Percentiles rank a stretch among this genome's conserved stretches.
These are phyloP conservation scores for Holothuria glaberrima DNA, from an alignment of 35 echinoderm and acorn worm species.

Conservation along the genomic window DNA sequence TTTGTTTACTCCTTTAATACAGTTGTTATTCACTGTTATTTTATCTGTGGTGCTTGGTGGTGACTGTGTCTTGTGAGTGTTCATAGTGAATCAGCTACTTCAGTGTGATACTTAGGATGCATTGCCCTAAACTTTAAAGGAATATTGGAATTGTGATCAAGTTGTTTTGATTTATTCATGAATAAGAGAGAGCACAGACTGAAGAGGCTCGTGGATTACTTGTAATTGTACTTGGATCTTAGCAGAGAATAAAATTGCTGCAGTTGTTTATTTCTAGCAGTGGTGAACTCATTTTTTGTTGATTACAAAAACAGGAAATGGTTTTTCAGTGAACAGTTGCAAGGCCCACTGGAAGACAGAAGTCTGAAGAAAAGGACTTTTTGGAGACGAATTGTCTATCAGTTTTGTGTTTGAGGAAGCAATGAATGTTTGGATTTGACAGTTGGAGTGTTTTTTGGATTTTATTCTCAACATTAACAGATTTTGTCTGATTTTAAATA, in stretches of 20 bases:
- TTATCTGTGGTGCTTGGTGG: conserved; percentile 7
- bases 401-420: conserved; percentile 27
- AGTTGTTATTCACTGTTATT: conserved; percentile 50
- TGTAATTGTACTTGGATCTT: background rate
- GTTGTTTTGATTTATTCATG: background rate
- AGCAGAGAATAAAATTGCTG: background rate
- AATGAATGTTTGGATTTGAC: conserved; percentile 43
- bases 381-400: conserved; percentile 17
- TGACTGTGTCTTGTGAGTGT: background rate
- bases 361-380: conserved; percentile 18
- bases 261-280: background rate
- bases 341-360: conserved; percentile 7
- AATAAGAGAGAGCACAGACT: background rate
- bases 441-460: conserved; percentile 32
- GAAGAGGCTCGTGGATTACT: background rate
- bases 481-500: background rate
- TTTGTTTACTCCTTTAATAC: conserved; percentile 49
- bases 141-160: background rate
- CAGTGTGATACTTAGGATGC: background rate
- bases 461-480: background rate
- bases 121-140: background rate
- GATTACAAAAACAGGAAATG: conserved; percentile 37
- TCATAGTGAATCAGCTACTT: conserved; percentile 3
- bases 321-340: conserved; percentile 26
- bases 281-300: background rate